Evolutionary conservation across 2,888 invertebrate genomes (phyloP), one percentile per base, ranked within the genome.

Genomic region (Ornithoptera alexandrae): DNA sequence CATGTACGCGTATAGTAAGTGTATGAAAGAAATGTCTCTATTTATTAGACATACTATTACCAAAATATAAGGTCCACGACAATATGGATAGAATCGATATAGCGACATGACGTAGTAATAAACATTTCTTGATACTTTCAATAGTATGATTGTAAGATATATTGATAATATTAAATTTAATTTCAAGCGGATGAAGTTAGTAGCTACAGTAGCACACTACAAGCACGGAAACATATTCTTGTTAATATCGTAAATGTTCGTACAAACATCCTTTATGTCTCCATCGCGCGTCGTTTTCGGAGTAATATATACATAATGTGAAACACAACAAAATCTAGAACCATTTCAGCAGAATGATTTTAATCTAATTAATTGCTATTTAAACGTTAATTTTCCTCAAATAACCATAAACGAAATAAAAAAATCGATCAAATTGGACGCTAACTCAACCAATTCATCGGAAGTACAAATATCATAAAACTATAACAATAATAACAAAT

Each of bases 401-500:
- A 46, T n/a, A 8, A 36, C 36, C 61, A 67, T 53, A 61, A 53
- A 30, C 20, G 22, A 46, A 60, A 66, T 60, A 60, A 66, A 20
- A 42, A 42, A 67, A 60, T 61, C 53, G 50, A 64, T 68, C 22
- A 60, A 60, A 64, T 60, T 39, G 68, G 18, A 64, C 50, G 60
- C 15, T 68, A 60, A 56, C 53, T 64, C 59, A 53, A 60, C 39
- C 68, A 68, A 60, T 60, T 42, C 59, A 68, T 68, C 68, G 60
- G 57, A 64, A 69, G 66, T 71, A 72, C 73, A 73, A 71, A 72
- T 72, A 73, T 74, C 81, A 85, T 83, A 81, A 81, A 83, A 84
- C 86, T 81, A 79, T 81, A 83, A 79, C 81, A 86, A 89, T 86
- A 88, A 88, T 82, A 90, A 89, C 87, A 88, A 88, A 89, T 86